phyloP scores from a whole-genome alignment of 2,888 invertebrate genomes.

The Melitaea athalia region DNA sequence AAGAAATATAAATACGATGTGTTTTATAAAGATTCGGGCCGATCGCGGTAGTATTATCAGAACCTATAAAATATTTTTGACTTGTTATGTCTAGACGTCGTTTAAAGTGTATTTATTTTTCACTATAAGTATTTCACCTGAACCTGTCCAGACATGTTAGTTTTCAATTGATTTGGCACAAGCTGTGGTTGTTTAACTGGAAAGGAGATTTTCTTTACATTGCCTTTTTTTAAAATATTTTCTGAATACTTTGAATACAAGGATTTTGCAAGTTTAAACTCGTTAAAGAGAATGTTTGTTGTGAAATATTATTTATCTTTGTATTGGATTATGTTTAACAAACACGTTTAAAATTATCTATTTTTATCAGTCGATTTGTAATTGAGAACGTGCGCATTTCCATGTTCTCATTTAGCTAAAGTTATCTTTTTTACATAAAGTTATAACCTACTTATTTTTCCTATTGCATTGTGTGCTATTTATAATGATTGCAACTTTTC shows the following conservation, averaged over 20 bases:
- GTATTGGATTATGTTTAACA: not conserved
- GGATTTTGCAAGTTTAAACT: not conserved
- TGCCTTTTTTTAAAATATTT: not conserved
- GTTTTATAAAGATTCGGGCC: not conserved
- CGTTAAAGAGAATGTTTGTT: not conserved
- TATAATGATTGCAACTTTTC: too few species aligned
- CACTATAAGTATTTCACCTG: conserved; percentile 25
- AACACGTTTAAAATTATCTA: not conserved
- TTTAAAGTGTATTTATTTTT: conserved; percentile 26
- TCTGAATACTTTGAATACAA: conserved; percentile 1
- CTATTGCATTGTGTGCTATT: too few species aligned
- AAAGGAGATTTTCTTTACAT: conserved; percentile 50
- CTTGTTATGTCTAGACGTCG: conserved; percentile 30
- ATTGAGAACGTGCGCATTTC: not conserved
- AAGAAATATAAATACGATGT: not conserved
- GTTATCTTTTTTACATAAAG: not conserved
- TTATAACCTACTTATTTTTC: too few species aligned
- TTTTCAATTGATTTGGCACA: conserved; percentile 48
- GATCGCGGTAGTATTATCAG: not conserved
- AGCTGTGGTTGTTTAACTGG: conserved; percentile 40
- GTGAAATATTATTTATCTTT: not conserved
- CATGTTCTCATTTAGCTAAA: not conserved
- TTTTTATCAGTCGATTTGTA: conserved; percentile 7
- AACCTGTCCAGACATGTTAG: conserved; percentile 36
- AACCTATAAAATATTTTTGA: conserved; percentile 1